Base-by-base conservation (phyloP, 2,113 vertebrate genomes). In the Oceanites oceanicus region DNA sequence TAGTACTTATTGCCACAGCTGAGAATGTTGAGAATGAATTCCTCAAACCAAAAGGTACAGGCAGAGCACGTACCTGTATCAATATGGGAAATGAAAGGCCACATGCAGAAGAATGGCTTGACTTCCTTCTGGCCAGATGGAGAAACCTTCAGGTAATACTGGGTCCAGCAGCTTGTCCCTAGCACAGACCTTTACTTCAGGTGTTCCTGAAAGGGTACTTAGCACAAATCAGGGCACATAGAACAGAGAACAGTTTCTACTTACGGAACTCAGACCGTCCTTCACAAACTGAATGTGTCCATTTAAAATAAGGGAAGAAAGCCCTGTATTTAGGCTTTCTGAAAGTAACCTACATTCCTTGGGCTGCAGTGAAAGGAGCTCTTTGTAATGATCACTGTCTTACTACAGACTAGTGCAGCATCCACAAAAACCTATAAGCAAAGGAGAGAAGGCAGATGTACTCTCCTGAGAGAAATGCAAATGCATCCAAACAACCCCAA, bases 71-170 rank as follows among this genome's bases (percentile, higher is more conserved):
- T 9, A 10, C 22, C 20, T 29, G 3, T 32, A 22, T 34, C 29
- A 2, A 7, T 3, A 27, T 4, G n/a, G 26, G 52, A 56, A 65
- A 47, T 7, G 11, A 40, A 66, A 50, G 22, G 32, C 40, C 26
- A n/a, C 0, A 0, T 9, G 14, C 13, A 10, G 44, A 36, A 29
- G 2, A 13, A 53, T 44, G 23, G 22, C 30, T 40, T 70, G n/a
- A 20, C 29, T 70, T 70, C 36, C 32, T 47, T 44, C 26, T 10
- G 30, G 47, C 19, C 58, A 53, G 12, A 18, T 2, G 29, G 25
- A 59, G 67, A 49, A 67, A 53, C 34, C n/a, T 61, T 14, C 12
- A 30, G 25, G 36, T 13, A 72, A 4, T 8, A n/a, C 7, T 56
- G 72, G 22, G 42, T 6, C n/a, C 27, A 47, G 22, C 10, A 44